Evolutionary conservation across 2,888 invertebrate species (phyloP), one percentile per base, ranked within the genome.

Genomic region (Phasia obesa): DNA sequence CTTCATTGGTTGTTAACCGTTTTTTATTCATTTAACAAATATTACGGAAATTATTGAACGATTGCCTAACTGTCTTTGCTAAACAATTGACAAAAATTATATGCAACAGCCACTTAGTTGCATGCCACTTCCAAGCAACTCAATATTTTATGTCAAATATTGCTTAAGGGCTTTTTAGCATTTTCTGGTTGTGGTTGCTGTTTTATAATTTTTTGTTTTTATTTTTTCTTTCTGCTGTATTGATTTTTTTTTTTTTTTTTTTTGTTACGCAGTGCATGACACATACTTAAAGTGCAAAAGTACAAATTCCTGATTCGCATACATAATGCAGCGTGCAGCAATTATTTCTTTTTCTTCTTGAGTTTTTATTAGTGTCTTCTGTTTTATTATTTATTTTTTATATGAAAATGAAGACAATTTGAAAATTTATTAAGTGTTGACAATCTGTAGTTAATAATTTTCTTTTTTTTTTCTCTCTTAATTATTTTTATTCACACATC

Each of bases 271-370:
- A 67, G 81, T 62, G 53, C 71, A 83, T 85, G 86, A 84, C 86
- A 85, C 88, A 87, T 87, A 88, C 89, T 88, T 87, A 89, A 89
- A 91, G 91, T 91, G 90, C 90, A 90, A 90, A 91, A 90, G 90
- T 90, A 90, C 90, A 90, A 89, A 90, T 88, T 87, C 88, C 90
- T 90, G 91, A 86, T 75, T 86, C 88, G 90, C 90, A 90, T 90
- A 90, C 86, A 85, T 90, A 90, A 88, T 89, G 81, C 69, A 55
- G 76, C 64, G 67, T 64, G 70, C 42, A 70, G 69, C 55, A 77
- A 77, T 77, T 77, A 77, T 77, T 44, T 64, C 59, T 74, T n/a
- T n/a, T n/a, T 60, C 42, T 64, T 75, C 31, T 69, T 44, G n/a
- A 64, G 47, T 69, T 62, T 70, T 77, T 77, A 44, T 60, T 55